These are phyloP conservation scores for Hypolimnas misippus DNA, from an alignment of 2,888 invertebrate genomes.

Conservation along the genomic window DNA sequence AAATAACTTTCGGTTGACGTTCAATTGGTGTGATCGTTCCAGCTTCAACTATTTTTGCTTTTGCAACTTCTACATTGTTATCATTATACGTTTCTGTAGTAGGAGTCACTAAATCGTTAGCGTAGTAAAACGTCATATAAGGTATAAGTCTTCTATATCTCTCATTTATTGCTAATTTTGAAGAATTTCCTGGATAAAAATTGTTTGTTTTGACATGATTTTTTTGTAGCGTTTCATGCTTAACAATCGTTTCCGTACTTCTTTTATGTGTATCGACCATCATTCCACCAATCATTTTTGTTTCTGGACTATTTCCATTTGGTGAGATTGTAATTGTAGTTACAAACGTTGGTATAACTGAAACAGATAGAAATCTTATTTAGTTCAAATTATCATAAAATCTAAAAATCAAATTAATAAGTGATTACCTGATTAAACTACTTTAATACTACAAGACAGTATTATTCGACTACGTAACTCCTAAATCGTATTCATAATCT, in stretches of 20 bases:
- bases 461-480: no score
- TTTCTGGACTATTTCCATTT: conserved; percentile 79
- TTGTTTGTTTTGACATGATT: conserved; percentile 30
- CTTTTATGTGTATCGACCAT: conserved; percentile 64
- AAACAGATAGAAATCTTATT: no score
- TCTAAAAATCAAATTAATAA: no score
- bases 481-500: no score
- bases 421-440: no score
- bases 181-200: conserved; percentile 51
- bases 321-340: conserved; percentile 75
- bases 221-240: conserved; percentile 40
- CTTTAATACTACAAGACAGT: no score
- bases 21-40: conserved; percentile 53
- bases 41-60: conserved; percentile 70
- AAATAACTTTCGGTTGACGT: conserved; percentile 65
- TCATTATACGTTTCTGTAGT: conserved; percentile 59
- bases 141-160: conserved; percentile 91
- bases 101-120: conserved; percentile 81
- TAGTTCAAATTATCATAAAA: no score
- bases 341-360: conserved; percentile 68
- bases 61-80: conserved; percentile 68
- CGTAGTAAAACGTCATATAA: conserved; percentile 92
- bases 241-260: conserved; percentile 57
- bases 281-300: conserved; percentile 73
- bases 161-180: conserved; percentile 83